Evolutionary conservation across 2,797 vertebrate species (phyloP).

Genomic region (Graptemys geographica): DNA sequence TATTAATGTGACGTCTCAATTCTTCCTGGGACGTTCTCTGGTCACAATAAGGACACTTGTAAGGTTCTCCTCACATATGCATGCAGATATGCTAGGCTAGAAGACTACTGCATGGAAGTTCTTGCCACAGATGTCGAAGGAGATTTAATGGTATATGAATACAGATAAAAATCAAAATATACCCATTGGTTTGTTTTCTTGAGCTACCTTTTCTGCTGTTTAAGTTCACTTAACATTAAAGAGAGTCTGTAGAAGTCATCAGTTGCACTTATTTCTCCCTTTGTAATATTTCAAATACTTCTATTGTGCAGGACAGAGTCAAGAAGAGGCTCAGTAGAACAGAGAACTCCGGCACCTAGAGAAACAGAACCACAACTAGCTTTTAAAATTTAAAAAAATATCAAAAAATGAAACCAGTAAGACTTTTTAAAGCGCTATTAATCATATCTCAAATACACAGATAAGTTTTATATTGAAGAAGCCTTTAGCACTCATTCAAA

Average conservation of each 20-base stretch:
- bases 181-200: background rate
- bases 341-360: constrained; percentile 58
- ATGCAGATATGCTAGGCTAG: constrained; percentile 34
- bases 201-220: constrained; percentile 12
- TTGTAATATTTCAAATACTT: constrained; percentile 44
- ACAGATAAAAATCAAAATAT: too few relatives aligned
- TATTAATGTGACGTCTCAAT: background rate
- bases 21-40: constrained; percentile 41
- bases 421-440: background rate
- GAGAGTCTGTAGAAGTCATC: constrained; percentile 43
- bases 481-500: background rate
- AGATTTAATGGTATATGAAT: background rate
- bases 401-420: background rate
- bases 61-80: constrained; percentile 61
- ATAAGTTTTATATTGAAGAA: background rate
- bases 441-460: background rate
- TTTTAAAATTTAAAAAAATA: background rate
- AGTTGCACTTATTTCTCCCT: constrained; percentile 49
- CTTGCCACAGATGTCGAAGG: background rate
- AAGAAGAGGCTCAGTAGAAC: constrained; percentile 48
- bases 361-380: background rate
- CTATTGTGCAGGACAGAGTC: constrained; percentile 30
- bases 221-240: constrained; percentile 22
- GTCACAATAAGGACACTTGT: constrained; percentile 78
- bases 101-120: constrained; percentile 2